Conservation (phyloP, 2,888 invertebrate species). For the Chouioia cunea region DNA sequence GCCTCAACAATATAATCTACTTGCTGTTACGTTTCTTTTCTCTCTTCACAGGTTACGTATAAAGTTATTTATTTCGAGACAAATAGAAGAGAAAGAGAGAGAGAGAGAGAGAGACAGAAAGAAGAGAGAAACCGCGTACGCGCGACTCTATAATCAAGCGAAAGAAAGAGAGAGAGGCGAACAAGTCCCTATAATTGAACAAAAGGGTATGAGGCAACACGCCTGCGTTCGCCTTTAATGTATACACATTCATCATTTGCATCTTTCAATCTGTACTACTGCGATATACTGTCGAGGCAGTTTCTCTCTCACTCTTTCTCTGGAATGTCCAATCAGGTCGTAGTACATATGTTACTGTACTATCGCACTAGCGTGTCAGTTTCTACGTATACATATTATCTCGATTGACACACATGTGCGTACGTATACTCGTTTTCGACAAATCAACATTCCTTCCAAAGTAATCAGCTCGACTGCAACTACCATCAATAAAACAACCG, state of each 20-base stretch:
- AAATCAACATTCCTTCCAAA: too few species aligned
- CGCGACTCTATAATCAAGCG: slow-evolving; percentile 26
- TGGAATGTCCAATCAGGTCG: slow-evolving; percentile 22
- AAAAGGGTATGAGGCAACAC: too few species aligned
- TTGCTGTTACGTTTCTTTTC: too few species aligned
- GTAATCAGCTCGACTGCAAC: not conserved
- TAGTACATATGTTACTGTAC: too few species aligned
- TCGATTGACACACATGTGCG: not conserved
- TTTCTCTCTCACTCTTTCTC: slow-evolving; percentile 5
- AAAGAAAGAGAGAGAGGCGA: not conserved
- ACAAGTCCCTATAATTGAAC: too few species aligned
- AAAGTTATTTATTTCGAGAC: too few species aligned
- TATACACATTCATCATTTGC: slow-evolving; percentile 31
- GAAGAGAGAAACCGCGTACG: slow-evolving; percentile 3
- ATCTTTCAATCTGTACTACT: not conserved
- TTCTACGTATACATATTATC: too few species aligned
- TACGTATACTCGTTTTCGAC: too few species aligned
- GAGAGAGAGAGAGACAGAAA: not conserved
- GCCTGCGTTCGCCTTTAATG: slow-evolving; percentile 9
- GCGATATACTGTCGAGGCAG: not conserved
- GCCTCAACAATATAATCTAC: too few species aligned
- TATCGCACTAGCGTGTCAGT: not conserved
- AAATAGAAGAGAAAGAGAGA: not conserved
- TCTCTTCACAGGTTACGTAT: too few species aligned
- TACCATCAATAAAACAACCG: too few species aligned